These are phyloP conservation scores for Bos javanicus DNA, from an alignment of 2,113 vertebrate species.

Conservation along the genomic window DNA sequence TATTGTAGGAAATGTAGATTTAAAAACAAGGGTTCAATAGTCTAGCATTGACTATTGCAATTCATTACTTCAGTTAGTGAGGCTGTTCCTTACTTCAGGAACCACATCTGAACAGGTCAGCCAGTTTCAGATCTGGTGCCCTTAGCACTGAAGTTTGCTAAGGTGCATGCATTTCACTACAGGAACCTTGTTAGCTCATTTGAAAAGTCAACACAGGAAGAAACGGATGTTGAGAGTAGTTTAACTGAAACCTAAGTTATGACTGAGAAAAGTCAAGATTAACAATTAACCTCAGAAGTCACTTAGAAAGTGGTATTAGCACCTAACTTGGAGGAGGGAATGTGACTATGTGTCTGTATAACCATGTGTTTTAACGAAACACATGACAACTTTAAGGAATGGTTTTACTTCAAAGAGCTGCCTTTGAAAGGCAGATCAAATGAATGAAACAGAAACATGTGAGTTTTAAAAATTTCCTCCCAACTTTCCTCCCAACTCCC, in stretches of 20 bases:
- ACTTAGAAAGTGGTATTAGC: not conserved
- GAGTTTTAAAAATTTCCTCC: not conserved
- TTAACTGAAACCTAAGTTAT: slow-evolving; percentile 34
- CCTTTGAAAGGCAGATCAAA: slow-evolving; percentile 21
- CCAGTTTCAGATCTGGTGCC: not conserved
- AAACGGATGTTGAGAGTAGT: not conserved
- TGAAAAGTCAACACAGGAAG: slow-evolving; percentile 40
- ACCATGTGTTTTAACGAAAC: not conserved
- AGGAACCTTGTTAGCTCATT: not conserved
- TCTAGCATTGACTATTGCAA: not conserved
- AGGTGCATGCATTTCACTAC: not conserved
- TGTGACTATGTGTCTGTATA: not conserved
- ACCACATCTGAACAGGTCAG: not conserved
- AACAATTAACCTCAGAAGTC: slow-evolving; percentile 53
- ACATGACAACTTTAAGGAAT: slow-evolving; percentile 8
- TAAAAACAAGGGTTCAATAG: not conserved
- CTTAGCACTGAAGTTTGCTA: not conserved
- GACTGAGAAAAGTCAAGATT: slow-evolving; percentile 1
- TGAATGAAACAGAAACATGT: not conserved
- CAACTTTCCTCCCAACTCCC: not conserved
- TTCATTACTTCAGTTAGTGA: not conserved
- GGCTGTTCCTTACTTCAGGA: not conserved
- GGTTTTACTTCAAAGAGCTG: not conserved
- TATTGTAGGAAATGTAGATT: not conserved
- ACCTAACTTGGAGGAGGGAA: not conserved